phyloP scores from a whole-genome alignment of 2,888 invertebrate species.

The Dryococelus australis region DNA sequence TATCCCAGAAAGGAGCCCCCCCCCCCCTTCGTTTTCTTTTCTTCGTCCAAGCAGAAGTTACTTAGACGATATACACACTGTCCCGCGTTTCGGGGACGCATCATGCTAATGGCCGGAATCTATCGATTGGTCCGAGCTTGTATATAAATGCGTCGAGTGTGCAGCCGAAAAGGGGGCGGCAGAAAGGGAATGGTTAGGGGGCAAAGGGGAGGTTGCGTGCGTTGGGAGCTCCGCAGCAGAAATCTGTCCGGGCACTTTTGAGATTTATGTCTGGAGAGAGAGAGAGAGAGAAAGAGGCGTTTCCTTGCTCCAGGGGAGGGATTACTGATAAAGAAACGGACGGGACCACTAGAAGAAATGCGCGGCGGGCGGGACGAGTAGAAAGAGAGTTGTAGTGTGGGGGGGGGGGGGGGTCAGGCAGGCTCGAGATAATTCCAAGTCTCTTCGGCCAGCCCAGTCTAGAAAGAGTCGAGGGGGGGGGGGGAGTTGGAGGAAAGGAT shows the following conservation, averaged over 20 bases:
- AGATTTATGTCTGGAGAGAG: not conserved
- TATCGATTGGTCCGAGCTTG: not conserved
- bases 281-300: not conserved
- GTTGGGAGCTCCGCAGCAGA: not conserved
- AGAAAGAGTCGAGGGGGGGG: too few relatives aligned
- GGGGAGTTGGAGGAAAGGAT: not conserved
- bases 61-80: too few relatives aligned
- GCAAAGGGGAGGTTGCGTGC: not conserved
- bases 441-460: not conserved
- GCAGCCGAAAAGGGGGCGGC: not conserved
- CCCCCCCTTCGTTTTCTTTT: too few relatives aligned
- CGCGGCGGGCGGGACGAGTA: not conserved
- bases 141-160: not conserved
- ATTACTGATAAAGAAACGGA: constrained; percentile 1
- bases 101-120: not conserved
- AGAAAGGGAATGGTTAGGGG: not conserved
- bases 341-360: too few relatives aligned
- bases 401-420: not conserved
- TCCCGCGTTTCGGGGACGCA: not conserved
- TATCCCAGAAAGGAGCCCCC: too few relatives aligned
- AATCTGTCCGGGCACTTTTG: constrained; percentile 3
- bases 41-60: too few relatives aligned
- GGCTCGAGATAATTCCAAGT: not conserved
- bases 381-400: not conserved
- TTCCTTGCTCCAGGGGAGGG: not conserved